Evolutionary conservation across 35 echinoderm and acorn worm genomes (phyloP), one percentile per base, ranked within the genome.

Genomic region (Acanthaster planci): DNA sequence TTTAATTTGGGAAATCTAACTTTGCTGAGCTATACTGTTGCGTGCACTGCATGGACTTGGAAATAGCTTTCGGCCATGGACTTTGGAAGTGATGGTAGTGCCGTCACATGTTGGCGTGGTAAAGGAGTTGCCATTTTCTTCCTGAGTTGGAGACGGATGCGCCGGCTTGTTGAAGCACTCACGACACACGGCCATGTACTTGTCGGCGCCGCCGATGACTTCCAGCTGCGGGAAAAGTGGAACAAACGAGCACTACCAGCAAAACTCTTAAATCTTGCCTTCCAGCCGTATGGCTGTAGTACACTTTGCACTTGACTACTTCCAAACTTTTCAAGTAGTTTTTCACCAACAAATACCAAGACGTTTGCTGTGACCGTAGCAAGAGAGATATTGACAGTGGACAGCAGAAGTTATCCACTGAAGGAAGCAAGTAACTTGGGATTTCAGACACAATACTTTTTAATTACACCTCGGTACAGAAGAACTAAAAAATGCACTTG

Each of bases 151-250:
- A 14, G 64, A 72, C 34, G 29, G 30, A 26, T 31, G 34, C 3
- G 64, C 8, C 8, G 64, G 64, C 30, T 72, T 72, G 26, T 94
- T 87, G 79, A 89, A 94, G 37, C 96, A 99, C 37, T 83, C 85
- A 22, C 96, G 78, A 47, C 96, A 99, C 19, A 90, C 96, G 22
- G 96, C 96, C 96, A 99, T 93, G 92, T 99, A 99, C 75, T 99
- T 99, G 52, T 99, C 96, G 15, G 96, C 88, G 30, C 96, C 96
- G 42, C 96, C 96, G 17, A 99, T 99, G 7, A 99, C 85, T 75
- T 99, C 96, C 55, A 99, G 36, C 96, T 99, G 85, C 7, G 76
- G 17, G 29, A 8, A 1, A 10, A 31, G 8, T 31, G 35, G 1
- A 23, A 5, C 1, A 31, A 78, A 76, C 7, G 67, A 76, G 9